These are phyloP conservation scores for Bufotes viridis DNA, from an alignment of 2,797 vertebrate species.

Conservation along the genomic window DNA sequence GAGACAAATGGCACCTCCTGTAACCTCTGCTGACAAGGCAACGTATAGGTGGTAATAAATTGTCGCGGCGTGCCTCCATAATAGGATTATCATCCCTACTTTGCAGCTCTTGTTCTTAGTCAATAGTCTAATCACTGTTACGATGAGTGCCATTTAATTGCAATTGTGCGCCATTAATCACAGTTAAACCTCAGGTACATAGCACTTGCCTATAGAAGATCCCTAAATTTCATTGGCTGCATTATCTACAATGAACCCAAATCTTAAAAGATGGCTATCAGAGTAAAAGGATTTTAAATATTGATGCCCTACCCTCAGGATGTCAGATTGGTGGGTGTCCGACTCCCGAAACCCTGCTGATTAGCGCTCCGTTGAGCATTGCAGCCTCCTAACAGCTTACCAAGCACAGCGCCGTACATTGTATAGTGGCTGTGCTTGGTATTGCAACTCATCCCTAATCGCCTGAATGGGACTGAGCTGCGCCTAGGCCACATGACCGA, in stretches of 20 bases:
- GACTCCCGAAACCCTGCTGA: too few relatives aligned
- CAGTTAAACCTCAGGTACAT: background rate
- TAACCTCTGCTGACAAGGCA: slow-evolving; percentile 34
- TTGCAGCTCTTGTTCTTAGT: slow-evolving; percentile 20
- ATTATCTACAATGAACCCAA: background rate
- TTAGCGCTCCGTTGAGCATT: too few relatives aligned
- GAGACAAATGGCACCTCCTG: slow-evolving; percentile 34
- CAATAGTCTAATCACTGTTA: slow-evolving; percentile 39
- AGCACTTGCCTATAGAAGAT: background rate
- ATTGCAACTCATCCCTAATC: too few relatives aligned
- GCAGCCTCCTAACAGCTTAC: too few relatives aligned
- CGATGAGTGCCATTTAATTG: slow-evolving; percentile 36
- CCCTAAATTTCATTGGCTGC: background rate
- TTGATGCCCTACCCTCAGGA: too few relatives aligned
- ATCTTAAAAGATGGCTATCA: background rate
- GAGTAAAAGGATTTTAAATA: too few relatives aligned
- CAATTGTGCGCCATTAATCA: slow-evolving; percentile 26
- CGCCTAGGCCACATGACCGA: too few relatives aligned
- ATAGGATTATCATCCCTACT: slow-evolving; percentile 38
- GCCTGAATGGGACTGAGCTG: too few relatives aligned
- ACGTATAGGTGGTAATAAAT: slow-evolving; percentile 28
- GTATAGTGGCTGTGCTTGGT: too few relatives aligned
- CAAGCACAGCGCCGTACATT: too few relatives aligned
- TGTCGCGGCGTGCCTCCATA: slow-evolving; percentile 25
- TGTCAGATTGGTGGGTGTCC: too few relatives aligned